Conservation (phyloP, 2,888 invertebrate species). For the Hypercompe scribonia region DNA sequence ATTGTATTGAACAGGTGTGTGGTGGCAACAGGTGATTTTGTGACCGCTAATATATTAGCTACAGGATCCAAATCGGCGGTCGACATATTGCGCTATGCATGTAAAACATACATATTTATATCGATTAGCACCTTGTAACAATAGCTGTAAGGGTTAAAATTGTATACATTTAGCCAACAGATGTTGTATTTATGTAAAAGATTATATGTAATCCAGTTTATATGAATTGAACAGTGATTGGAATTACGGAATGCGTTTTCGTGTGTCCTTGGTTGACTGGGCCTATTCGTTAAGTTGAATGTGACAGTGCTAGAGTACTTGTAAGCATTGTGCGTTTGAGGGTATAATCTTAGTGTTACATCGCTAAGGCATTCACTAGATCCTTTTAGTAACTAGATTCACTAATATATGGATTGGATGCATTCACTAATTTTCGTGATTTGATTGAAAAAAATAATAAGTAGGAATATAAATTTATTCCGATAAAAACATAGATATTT, state of each 20-base stretch:
- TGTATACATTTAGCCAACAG: conserved; percentile 53
- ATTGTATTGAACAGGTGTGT: conserved; percentile 83
- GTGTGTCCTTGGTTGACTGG: conserved; percentile 49
- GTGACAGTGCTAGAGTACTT: conserved; percentile 42
- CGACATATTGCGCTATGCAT: conserved; percentile 72
- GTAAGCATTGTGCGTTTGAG: conserved; percentile 36
- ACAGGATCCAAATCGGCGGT: conserved; percentile 77
- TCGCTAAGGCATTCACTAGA: conserved; percentile 37
- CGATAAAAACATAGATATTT: not conserved
- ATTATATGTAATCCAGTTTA: conserved; percentile 54
- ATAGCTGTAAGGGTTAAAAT: conserved; percentile 45
- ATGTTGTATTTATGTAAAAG: conserved; percentile 61
- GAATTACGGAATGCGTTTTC: conserved; percentile 57
- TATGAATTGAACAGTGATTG: conserved; percentile 58
- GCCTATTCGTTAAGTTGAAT: conserved; percentile 40
- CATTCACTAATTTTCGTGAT: not conserved
- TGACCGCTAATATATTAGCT: conserved; percentile 82
- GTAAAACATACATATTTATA: conserved; percentile 50
- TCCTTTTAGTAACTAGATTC: conserved; percentile 19
- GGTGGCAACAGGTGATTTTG: conserved; percentile 82
- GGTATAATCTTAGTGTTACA: conserved; percentile 50
- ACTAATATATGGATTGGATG: not conserved
- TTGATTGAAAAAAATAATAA: not conserved
- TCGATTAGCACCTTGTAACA: conserved; percentile 41
- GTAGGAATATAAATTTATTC: not conserved